Percentiles rank a stretch among this genome's conserved stretches.
Conservation (phyloP, 2,113 vertebrate genomes). For the Falcunculus frontatus region DNA sequence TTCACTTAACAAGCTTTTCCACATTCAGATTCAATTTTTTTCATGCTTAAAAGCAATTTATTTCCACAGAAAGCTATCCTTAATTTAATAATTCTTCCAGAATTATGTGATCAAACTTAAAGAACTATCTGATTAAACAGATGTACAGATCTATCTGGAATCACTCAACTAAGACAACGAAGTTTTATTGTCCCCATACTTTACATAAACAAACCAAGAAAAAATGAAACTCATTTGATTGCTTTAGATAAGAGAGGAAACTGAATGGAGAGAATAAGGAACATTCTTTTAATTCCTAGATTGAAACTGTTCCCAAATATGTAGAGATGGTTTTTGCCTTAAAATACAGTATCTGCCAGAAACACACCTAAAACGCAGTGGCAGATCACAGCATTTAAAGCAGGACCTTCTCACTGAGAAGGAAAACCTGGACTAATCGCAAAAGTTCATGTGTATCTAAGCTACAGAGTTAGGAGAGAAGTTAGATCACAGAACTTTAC, state of each 20-base stretch:
- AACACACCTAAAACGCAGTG: not conserved
- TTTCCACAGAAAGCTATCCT: not conserved
- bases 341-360: not conserved
- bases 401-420: not conserved
- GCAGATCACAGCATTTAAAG: not conserved
- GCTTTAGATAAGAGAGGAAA: not conserved
- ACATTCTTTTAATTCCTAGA: not conserved
- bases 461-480: not conserved
- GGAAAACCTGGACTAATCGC: not conserved
- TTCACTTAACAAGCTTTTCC: not conserved
- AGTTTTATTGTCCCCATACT: not conserved
- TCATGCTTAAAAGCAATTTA: not conserved
- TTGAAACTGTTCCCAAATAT: rapidly evolving
- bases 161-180: not conserved
- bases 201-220: not conserved
- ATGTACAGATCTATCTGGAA: not conserved
- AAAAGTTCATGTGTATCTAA: not conserved
- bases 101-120: not conserved
- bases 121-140: not conserved
- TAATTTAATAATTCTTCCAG: not conserved
- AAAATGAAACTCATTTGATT: not conserved
- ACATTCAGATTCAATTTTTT: not conserved
- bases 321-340: not conserved
- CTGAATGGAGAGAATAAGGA: not conserved
- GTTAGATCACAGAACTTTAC: not conserved